Evolutionary conservation across 2,113 vertebrate genomes (phyloP).

Genomic region (Acrocephalus kingi): DNA sequence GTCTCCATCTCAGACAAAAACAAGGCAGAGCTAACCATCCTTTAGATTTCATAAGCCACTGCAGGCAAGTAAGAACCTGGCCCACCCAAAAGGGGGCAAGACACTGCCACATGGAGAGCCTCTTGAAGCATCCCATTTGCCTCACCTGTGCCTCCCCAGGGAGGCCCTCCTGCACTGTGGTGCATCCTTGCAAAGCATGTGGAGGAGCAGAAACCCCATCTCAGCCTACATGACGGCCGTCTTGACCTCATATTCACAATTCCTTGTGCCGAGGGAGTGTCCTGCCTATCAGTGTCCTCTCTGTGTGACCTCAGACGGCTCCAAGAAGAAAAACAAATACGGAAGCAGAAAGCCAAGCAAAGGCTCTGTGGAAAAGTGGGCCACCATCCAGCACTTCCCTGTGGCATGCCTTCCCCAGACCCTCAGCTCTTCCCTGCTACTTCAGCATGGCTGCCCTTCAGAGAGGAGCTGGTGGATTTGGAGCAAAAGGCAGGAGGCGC

Average conservation of each 20-base stretch:
- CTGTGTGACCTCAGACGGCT: accelerated
- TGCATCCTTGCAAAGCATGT: accelerated
- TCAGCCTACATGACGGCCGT: accelerated
- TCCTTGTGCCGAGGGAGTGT: accelerated
- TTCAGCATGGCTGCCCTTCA: neutral
- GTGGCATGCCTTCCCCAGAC: neutral
- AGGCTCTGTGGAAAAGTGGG: neutral
- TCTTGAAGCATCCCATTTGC: neutral
- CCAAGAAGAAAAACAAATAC: neutral
- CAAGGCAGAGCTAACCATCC: neutral
- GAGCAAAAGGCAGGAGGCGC: neutral
- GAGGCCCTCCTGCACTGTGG: neutral
- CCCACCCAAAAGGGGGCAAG: neutral
- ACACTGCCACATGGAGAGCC: neutral
- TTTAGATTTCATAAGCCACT: neutral
- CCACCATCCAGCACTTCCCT: neutral
- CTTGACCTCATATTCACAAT: neutral
- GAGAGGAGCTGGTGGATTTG: neutral
- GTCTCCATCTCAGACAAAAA: neutral
- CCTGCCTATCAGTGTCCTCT: neutral
- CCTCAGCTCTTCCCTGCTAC: neutral
- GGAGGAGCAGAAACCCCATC: neutral
- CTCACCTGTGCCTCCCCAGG: neutral
- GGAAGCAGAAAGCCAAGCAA: neutral
- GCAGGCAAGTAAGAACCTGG: neutral